These are phyloP conservation scores for Apantesis nais DNA, from an alignment of 2,888 invertebrate genomes.

Conservation along the genomic window DNA sequence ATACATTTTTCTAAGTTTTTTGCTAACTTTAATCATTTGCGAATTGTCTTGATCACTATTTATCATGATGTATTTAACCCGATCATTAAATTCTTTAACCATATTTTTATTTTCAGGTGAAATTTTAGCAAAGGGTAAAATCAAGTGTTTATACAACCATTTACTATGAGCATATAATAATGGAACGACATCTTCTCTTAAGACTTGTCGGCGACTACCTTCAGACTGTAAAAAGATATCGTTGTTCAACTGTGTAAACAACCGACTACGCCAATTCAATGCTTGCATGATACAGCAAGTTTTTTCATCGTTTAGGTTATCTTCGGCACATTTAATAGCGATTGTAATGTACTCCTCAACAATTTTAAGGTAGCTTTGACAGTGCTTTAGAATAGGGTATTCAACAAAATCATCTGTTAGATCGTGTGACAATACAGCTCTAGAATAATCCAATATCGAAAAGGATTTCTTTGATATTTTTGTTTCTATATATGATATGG, in stretches of 20 bases:
- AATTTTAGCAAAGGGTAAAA: conserved; percentile 64
- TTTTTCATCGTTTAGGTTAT: conserved; percentile 63
- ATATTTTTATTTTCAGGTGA: conserved; percentile 48
- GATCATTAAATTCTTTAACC: conserved; percentile 47
- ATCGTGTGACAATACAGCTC: conserved; percentile 71
- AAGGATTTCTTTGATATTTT: conserved; percentile 54
- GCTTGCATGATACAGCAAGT: conserved; percentile 76
- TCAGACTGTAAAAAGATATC: conserved; percentile 63
- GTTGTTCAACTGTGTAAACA: conserved; percentile 70
- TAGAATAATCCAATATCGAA: conserved; percentile 82
- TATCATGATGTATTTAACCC: conserved; percentile 47
- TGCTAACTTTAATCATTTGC: conserved; percentile 65
- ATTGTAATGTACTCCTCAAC: conserved; percentile 76
- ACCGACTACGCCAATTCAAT: conserved; percentile 84
- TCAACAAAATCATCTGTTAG: conserved; percentile 80
- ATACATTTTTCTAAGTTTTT: conserved; percentile 71
- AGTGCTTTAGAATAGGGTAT: conserved; percentile 83
- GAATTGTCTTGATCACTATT: conserved; percentile 57
- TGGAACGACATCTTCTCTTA: conserved; percentile 85
- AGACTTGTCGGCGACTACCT: conserved; percentile 63
- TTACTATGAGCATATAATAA: conserved; percentile 89
- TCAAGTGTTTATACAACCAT: conserved; percentile 89
- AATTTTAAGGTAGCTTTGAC: conserved; percentile 75
- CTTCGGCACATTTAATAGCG: conserved; percentile 59
- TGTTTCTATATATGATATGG: conserved; percentile 31